These are phyloP conservation scores for Sylvia borin DNA, from an alignment of 2,797 vertebrate genomes.

Conservation along the genomic window DNA sequence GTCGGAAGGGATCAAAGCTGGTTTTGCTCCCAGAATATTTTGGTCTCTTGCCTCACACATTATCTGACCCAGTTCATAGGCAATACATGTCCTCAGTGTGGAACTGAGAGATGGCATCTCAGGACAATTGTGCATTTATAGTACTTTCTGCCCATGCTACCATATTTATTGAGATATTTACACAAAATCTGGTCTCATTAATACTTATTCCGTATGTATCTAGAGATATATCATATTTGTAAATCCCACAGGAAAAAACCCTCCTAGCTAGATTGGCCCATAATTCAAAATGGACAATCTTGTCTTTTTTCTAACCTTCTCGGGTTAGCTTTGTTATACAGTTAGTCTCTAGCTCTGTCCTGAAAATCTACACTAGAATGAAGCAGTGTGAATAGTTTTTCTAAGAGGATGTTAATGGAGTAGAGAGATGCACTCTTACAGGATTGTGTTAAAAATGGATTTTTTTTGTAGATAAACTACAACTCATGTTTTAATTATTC, in stretches of 20 bases:
- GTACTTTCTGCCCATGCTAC: neutral
- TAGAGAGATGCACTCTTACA: neutral
- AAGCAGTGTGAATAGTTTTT: neutral
- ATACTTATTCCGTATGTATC: neutral
- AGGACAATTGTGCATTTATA: neutral
- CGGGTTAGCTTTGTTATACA: neutral
- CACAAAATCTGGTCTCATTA: neutral
- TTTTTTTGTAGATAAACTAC: neutral
- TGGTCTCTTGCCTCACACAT: conserved; percentile 15
- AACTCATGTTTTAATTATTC: neutral
- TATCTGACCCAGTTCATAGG: conserved; percentile 29
- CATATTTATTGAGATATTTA: neutral
- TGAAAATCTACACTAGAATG: neutral
- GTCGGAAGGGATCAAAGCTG: conserved; percentile 37
- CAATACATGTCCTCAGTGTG: neutral
- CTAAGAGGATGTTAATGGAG: neutral
- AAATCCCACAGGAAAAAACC: neutral
- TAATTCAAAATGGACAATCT: neutral
- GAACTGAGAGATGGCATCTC: neutral
- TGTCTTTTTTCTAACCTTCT: neutral
- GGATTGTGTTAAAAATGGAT: neutral
- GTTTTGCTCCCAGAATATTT: conserved; percentile 47
- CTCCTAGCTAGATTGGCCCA: neutral
- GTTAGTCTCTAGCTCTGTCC: neutral
- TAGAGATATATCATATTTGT: neutral